A percentile compares a stretch with the other conserved stretches of the same genome.
These are phyloP conservation scores for Agriopis leucophaearia DNA, from an alignment of 2,888 invertebrate species.

Conservation along the genomic window DNA sequence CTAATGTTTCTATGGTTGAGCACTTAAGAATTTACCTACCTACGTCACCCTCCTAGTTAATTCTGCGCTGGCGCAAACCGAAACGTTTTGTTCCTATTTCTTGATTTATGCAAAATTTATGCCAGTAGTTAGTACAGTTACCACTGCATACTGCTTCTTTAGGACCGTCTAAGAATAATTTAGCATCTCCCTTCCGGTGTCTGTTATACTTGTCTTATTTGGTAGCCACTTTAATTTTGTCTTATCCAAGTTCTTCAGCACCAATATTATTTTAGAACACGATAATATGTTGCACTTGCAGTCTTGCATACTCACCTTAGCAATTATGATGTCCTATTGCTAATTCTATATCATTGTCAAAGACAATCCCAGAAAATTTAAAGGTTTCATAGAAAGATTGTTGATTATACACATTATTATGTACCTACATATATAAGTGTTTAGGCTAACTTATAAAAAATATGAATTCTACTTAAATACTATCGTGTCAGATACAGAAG, in stretches of 20 bases:
- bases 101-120: slow-evolving; percentile 57
- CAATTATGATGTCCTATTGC: neutral
- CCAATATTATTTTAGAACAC: neutral
- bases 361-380: neutral
- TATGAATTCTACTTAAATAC: too few species aligned
- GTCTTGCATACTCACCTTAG: neutral
- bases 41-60: neutral
- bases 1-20: too few species aligned
- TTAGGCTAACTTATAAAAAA: too few species aligned
- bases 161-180: slow-evolving; percentile 24
- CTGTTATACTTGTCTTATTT: slow-evolving; percentile 23
- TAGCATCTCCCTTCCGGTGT: slow-evolving; percentile 27
- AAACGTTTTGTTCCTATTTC: slow-evolving; percentile 55
- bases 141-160: slow-evolving; percentile 23
- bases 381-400: too few species aligned
- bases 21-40: too few species aligned
- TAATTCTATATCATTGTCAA: neutral
- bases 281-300: neutral
- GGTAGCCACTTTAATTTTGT: slow-evolving; percentile 8
- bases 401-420: too few species aligned
- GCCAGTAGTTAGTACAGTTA: slow-evolving; percentile 40
- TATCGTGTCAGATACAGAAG: too few species aligned
- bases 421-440: too few species aligned
- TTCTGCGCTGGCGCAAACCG: slow-evolving; percentile 3
- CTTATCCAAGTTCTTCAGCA: slow-evolving; percentile 6